These are phyloP conservation scores for Pteromalus puparum DNA, from an alignment of 1,140 invertebrate genomes.

Conservation along the genomic window DNA sequence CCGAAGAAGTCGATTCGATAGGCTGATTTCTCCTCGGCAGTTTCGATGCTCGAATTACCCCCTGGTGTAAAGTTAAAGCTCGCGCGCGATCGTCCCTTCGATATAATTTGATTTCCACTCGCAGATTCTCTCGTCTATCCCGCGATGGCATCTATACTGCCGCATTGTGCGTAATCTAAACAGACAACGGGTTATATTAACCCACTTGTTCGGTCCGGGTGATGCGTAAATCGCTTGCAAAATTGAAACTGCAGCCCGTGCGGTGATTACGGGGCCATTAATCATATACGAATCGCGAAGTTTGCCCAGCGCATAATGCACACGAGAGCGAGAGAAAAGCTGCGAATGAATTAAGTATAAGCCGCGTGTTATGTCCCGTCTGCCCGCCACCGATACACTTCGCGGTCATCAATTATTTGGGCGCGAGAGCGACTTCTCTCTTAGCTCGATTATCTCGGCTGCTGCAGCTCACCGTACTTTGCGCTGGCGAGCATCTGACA, in stretches of 20 bases:
- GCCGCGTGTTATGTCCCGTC: constrained; percentile 52
- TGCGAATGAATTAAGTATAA: constrained; percentile 69
- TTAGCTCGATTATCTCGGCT: constrained; percentile 19
- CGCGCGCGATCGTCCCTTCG: not conserved
- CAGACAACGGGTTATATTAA: not conserved
- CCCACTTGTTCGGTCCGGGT: not conserved
- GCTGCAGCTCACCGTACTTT: too few species aligned
- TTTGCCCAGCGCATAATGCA: constrained; percentile 25
- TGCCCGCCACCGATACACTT: constrained; percentile 57
- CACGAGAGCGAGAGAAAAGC: constrained; percentile 49
- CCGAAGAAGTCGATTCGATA: constrained; percentile 20
- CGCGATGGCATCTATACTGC: too few species aligned
- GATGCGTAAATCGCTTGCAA: not conserved
- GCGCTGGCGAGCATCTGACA: not conserved
- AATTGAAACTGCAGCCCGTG: constrained; percentile 48
- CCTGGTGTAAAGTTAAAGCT: constrained; percentile 5
- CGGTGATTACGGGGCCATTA: constrained; percentile 66
- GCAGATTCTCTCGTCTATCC: not conserved
- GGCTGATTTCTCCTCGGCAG: constrained; percentile 29
- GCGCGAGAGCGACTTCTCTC: constrained; percentile 27
- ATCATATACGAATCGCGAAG: constrained; percentile 62
- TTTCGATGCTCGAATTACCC: constrained; percentile 43
- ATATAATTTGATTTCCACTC: constrained; percentile 38
- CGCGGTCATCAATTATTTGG: constrained; percentile 66
- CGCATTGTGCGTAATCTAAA: too few species aligned